Evolutionary conservation across 2,888 invertebrate genomes (phyloP), one percentile per base, ranked within the genome.

Genomic region (Polylopha cassiicola): DNA sequence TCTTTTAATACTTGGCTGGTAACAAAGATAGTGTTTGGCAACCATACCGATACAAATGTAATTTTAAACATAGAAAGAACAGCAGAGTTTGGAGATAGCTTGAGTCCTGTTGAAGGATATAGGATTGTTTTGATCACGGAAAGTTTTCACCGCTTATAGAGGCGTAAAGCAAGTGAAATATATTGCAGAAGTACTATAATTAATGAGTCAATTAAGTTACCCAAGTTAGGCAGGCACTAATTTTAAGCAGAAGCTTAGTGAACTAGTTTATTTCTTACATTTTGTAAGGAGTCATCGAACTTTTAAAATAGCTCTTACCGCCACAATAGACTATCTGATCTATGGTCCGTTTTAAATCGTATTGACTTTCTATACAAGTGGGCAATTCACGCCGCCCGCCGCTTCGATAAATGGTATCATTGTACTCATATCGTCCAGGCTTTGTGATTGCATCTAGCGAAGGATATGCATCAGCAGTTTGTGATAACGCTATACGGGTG

Each of bases 211-310:
- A 52, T 55, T 47, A 51, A 47, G 50, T 50, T 46, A 41, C 39
- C 30, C 46, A 48, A 48, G 43, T 50, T 43, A 46, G 34, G 46
- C 28, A 39, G 31, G 41, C 39, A 44, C 30, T 31, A 20, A 42
- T 41, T 52, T n/a, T n/a, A 43, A 53, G 55, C 48, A 48, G 50
- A 43, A 51, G 53, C 48, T 45, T 47, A 37, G 32, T n/a, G n/a
- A n/a, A n/a, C n/a, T n/a, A n/a, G 32, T 43, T 48, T 39, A 50
- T 46, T 43, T 48, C 54, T 58, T 48, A 56, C 52, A 50, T 55
- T 65, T 63, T 62, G 57, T 50, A 47, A 41, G 45, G 55, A 68
- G 74, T 71, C 72, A 64, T 63, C 61, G 74, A 73, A 70, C 75
- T 70, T 58, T 53, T 52, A 66, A 73, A 72, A 73, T 71, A 58